Percentiles rank a stretch among this genome's conserved stretches.
Evolutionary conservation across 2,797 vertebrate species (phyloP).

Genomic region (Cygnus olor): DNA sequence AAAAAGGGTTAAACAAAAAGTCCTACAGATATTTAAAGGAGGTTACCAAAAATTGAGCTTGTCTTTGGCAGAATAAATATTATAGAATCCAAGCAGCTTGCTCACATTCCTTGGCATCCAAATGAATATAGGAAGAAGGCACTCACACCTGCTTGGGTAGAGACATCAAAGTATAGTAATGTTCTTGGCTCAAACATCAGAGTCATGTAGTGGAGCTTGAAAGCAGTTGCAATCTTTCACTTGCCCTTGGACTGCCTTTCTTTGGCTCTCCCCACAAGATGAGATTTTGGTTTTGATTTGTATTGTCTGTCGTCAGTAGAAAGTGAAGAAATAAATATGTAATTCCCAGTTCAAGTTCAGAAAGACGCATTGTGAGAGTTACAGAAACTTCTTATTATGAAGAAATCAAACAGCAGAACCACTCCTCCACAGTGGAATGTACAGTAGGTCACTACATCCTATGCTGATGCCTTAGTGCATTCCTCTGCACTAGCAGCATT

Average conservation of each 20-base stretch:
- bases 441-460: not conserved
- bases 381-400: not conserved
- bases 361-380: not conserved
- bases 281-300: slow-evolving; percentile 20
- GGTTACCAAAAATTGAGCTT: not conserved
- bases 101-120: slow-evolving; percentile 37
- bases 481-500: not conserved
- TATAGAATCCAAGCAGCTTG: slow-evolving; percentile 19
- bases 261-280: slow-evolving; percentile 31
- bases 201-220: not conserved
- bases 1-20: not conserved
- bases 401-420: not conserved
- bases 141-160: slow-evolving; percentile 45
- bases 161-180: slow-evolving; percentile 54
- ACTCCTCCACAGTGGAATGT: not conserved
- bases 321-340: not conserved
- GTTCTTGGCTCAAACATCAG: slow-evolving; percentile 67
- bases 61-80: slow-evolving; percentile 19
- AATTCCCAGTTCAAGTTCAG: not conserved
- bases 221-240: slow-evolving; percentile 22
- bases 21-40: not conserved
- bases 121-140: not conserved
- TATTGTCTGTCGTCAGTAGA: not conserved
- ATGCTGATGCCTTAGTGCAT: not conserved
- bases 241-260: slow-evolving; percentile 42